phyloP scores from a whole-genome alignment of 2,113 vertebrate species.

The Ciconia stormi region DNA sequence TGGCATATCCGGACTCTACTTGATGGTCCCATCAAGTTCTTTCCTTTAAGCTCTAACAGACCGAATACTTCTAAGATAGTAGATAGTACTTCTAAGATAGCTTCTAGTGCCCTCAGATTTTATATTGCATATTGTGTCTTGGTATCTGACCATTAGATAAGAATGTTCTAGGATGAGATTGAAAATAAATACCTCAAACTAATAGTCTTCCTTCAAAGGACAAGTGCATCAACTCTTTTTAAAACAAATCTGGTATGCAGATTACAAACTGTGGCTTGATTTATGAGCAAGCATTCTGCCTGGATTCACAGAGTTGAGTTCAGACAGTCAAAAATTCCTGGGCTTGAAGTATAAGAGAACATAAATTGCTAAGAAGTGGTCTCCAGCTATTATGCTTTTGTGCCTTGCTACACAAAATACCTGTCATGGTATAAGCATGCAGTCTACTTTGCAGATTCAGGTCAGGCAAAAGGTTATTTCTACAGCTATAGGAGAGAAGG shows the following conservation, averaged over 20 bases:
- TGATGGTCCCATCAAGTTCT: neutral
- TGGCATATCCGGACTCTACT: neutral
- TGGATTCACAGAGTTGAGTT: neutral
- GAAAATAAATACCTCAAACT: neutral
- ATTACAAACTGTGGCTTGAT: neutral
- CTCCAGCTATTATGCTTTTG: neutral
- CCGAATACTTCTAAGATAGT: neutral
- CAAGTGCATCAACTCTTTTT: neutral
- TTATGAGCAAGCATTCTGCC: neutral
- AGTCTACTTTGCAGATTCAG: neutral
- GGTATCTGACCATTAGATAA: neutral
- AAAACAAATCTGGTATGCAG: neutral
- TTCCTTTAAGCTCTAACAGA: neutral
- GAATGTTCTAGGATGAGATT: neutral
- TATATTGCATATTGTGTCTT: neutral
- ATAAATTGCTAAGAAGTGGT: neutral
- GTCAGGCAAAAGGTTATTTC: neutral
- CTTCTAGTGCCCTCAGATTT: neutral
- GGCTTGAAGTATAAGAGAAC: neutral
- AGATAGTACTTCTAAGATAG: neutral
- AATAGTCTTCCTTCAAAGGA: neutral
- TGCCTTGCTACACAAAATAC: neutral
- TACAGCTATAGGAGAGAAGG: neutral
- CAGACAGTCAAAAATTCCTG: neutral
- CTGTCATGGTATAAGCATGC: fast-evolving